These are phyloP conservation scores for Pimpla rufipes DNA, from an alignment of 2,888 invertebrate species.

Conservation along the genomic window DNA sequence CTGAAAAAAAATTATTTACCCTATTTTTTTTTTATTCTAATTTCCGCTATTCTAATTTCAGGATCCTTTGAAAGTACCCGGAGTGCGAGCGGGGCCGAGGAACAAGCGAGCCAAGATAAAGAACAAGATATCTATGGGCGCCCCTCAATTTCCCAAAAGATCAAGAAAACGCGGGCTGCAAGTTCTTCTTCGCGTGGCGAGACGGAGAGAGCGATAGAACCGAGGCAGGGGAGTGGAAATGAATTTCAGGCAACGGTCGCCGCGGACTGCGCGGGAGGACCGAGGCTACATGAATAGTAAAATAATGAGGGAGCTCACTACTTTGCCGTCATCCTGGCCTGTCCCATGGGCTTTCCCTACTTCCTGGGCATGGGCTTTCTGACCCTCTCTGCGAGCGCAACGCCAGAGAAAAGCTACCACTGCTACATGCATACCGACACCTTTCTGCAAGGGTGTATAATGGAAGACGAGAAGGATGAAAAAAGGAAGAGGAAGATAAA, in stretches of 20 bases:
- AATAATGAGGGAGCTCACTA: slow-evolving; percentile 59
- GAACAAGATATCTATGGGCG: slow-evolving; percentile 28
- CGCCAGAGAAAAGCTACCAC: too few species aligned
- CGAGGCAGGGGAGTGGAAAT: slow-evolving; percentile 53
- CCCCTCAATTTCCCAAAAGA: slow-evolving; percentile 61
- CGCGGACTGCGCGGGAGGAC: slow-evolving; percentile 1
- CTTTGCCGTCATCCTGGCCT: slow-evolving; percentile 51
- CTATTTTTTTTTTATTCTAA: slow-evolving; percentile 20
- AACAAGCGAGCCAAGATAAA: slow-evolving; percentile 13
- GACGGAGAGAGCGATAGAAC: background rate
- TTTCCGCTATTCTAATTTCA: too few species aligned
- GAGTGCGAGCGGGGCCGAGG: background rate
- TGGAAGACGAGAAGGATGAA: too few species aligned
- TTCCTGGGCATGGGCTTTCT: slow-evolving; percentile 51
- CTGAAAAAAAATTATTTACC: too few species aligned
- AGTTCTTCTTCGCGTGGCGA: slow-evolving; percentile 41
- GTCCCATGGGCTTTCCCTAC: slow-evolving; percentile 11
- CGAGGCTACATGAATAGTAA: slow-evolving; percentile 66
- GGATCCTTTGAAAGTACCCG: too few species aligned
- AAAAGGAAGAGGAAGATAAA: too few species aligned
- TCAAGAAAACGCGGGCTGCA: slow-evolving; percentile 52
- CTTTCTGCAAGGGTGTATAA: too few species aligned
- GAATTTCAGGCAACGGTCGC: slow-evolving; percentile 58
- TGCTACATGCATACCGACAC: too few species aligned
- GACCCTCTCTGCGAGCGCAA: background rate